Percentiles rank a stretch among this genome's conserved stretches.
These are phyloP conservation scores for Napeogenes sylphis DNA, from an alignment of 2,888 invertebrate species.

Conservation along the genomic window DNA sequence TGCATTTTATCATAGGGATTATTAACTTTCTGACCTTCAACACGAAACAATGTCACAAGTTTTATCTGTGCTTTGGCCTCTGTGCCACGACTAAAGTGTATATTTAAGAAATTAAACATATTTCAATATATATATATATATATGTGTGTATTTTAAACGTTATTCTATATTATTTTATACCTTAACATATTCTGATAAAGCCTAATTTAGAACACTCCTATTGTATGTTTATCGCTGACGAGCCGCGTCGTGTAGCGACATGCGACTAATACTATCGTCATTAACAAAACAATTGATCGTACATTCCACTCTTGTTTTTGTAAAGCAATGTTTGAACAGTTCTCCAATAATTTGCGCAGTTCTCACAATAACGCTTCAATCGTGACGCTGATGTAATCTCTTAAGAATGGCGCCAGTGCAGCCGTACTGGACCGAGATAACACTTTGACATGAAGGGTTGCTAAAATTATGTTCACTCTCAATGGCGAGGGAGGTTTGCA, in stretches of 20 bases:
- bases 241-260: neutral
- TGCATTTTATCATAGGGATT: constrained; percentile 18
- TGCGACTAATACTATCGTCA: constrained; percentile 47
- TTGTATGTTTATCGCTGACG: neutral
- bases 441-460: constrained; percentile 17
- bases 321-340: constrained; percentile 64
- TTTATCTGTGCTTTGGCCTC: too few relatives aligned
- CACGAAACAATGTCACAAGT: constrained; percentile 56
- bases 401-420: constrained; percentile 30
- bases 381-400: constrained; percentile 55
- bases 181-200: too few relatives aligned
- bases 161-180: too few relatives aligned
- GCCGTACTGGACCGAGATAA: constrained; percentile 45
- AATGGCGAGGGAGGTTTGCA: neutral
- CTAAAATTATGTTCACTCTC: constrained; percentile 13
- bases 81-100: too few relatives aligned
- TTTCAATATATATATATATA: too few relatives aligned
- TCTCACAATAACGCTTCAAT: constrained; percentile 37
- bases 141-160: too few relatives aligned
- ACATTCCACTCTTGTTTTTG: constrained; percentile 58
- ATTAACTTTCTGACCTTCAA: constrained; percentile 29
- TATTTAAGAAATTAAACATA: too few relatives aligned
- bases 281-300: constrained; percentile 47
- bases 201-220: too few relatives aligned
- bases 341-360: constrained; percentile 67